Base-by-base conservation (phyloP, 2,113 vertebrate genomes). In the Phalacrocorax aristotelis region DNA sequence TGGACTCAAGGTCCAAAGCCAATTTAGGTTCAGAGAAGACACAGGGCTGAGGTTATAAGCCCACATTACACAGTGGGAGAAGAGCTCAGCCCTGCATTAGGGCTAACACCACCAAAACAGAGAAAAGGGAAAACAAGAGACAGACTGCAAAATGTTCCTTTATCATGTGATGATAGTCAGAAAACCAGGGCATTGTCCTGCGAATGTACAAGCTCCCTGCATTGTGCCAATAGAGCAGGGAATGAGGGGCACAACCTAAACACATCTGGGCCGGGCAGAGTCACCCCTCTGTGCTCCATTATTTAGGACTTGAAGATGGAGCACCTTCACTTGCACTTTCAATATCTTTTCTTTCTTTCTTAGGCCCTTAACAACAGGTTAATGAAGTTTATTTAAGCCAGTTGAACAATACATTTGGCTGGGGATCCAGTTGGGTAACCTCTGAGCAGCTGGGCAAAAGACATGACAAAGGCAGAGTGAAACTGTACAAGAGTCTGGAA, bases 1-100 rank as follows among this genome's bases (percentile, higher is more conserved):
- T 38, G 52, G 30, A 80, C 93, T 85, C 82, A 79, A 69, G 51
- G 61, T 44, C 57, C 89, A 96, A 95, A 96, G 81, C 87, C 44
- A 57, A 91, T 95, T 93, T 83, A 76, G 62, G 66, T 83, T 88
- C 70, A 89, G 57, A 93, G n/a, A 90, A 90, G 81, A 52, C 78
- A 83, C 6, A 42, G 49, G 58, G 61, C 78, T 91, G 84, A 95
- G 84, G 82, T 86, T 96, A 86, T 30, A 44, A 83, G 79, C 91
- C 92, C 66, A 72, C 4, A 0, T 90, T 87, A 90, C 82, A 69
- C 15, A 65, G 72, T 55, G 15, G 58, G 42, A 93, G 60, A 76
- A 87, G n/a, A 84, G 77, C 69, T 95, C 77, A 95, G 77, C 55
- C 64, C 65, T 75, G 54, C 29, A 40, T 81, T 89, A 81, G 84